A percentile compares a stretch with the other conserved stretches of the same genome.
These are phyloP conservation scores for Pipistrellus pygmaeus DNA, from an alignment of 2,797 vertebrate species.

Conservation along the genomic window DNA sequence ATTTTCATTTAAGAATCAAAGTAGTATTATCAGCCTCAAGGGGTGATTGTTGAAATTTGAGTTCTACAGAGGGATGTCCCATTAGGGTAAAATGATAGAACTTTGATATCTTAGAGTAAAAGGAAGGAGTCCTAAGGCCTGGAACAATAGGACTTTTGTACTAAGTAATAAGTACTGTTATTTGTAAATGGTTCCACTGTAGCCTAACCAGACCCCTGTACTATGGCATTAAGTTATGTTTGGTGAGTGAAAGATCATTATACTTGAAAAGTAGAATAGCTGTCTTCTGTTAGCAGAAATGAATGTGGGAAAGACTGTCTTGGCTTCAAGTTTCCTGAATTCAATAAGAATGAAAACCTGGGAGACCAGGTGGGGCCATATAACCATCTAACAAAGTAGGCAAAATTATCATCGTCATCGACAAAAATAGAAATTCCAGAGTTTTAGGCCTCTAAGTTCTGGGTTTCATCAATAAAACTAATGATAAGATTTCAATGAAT, in stretches of 20 bases:
- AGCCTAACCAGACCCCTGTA: not conserved
- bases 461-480: not conserved
- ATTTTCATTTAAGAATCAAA: not conserved
- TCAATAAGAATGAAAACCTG: not conserved
- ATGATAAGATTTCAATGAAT: not conserved
- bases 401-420: not conserved
- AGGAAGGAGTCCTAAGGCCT: not conserved
- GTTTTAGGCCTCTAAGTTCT: not conserved
- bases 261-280: not conserved
- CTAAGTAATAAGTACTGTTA: not conserved
- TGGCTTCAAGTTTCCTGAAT: not conserved
- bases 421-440: not conserved
- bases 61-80: not conserved
- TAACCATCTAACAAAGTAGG: not conserved
- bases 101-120: not conserved
- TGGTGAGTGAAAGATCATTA: not conserved
- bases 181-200: not conserved
- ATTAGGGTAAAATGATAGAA: not conserved
- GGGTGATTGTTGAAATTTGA: not conserved
- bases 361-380: not conserved
- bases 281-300: not conserved
- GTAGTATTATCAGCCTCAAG: not conserved
- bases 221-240: not conserved
- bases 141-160: not conserved
- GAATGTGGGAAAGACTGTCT: not conserved